Evolutionary conservation across 2,797 vertebrate genomes (phyloP).

Genomic region (Apodemus agrarius): DNA sequence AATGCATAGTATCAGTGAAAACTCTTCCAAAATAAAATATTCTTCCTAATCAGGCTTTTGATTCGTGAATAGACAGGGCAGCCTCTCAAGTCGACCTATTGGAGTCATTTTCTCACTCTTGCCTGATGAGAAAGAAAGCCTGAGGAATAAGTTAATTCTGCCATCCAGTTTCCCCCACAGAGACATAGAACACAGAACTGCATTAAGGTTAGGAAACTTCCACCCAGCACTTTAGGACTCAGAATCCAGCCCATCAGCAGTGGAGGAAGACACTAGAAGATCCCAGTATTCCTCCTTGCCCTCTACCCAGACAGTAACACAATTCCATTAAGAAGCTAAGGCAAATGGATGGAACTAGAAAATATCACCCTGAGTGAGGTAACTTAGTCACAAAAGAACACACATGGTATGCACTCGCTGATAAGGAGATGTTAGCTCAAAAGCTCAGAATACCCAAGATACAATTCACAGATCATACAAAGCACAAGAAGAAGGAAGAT

Average conservation of each 20-base stretch:
- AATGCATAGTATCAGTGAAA: not conserved
- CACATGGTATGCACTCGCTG: too few relatives aligned
- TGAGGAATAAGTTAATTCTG: conserved; percentile 47
- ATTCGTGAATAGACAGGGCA: too few relatives aligned
- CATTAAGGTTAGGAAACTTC: not conserved
- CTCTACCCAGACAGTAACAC: not conserved
- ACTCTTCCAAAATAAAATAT: not conserved
- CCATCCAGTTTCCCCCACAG: not conserved
- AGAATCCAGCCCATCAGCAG: not conserved
- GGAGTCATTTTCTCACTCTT: too few relatives aligned
- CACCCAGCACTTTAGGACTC: not conserved
- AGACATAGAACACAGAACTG: not conserved
- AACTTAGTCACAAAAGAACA: too few relatives aligned
- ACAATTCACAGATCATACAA: too few relatives aligned
- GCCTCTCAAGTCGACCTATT: too few relatives aligned
- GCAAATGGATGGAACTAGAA: too few relatives aligned
- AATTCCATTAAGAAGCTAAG: not conserved
- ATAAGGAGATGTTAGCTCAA: too few relatives aligned
- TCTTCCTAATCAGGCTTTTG: too few relatives aligned
- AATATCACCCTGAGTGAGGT: too few relatives aligned
- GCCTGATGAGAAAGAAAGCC: not conserved
- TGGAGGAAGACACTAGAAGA: not conserved
- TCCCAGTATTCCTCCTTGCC: not conserved
- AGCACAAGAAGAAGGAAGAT: too few relatives aligned
- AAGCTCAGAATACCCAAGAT: too few relatives aligned